Evolutionary conservation across 1,140 invertebrate genomes (phyloP).

Genomic region (Stegodyphus dumicola): DNA sequence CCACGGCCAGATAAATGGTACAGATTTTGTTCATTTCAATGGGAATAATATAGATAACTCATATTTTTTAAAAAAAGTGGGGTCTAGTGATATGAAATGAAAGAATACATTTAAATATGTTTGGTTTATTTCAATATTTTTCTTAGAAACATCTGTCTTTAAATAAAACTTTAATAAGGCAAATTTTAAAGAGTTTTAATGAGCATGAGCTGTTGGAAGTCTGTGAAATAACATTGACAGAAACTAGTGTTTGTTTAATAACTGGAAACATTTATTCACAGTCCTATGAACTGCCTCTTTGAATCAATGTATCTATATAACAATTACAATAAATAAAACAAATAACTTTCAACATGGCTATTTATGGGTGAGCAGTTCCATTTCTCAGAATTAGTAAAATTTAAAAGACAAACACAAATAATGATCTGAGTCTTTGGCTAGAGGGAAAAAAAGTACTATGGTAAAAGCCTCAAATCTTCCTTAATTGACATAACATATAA

Average conservation of each 20-base stretch:
- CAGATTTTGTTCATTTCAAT: too few relatives aligned
- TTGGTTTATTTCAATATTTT: too few relatives aligned
- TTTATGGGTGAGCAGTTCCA: slow-evolving; percentile 39
- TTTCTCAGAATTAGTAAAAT: slow-evolving; percentile 27
- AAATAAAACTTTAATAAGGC: too few relatives aligned
- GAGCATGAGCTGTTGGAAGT: background rate
- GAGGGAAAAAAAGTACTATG: slow-evolving; percentile 16
- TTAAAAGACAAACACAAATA: slow-evolving; percentile 20
- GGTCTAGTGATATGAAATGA: too few relatives aligned
- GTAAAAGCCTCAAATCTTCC: background rate
- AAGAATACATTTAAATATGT: too few relatives aligned
- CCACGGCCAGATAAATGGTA: too few relatives aligned
- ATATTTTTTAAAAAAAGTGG: too few relatives aligned
- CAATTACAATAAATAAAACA: slow-evolving; percentile 55
- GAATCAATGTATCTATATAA: slow-evolving; percentile 47
- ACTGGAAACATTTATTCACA: slow-evolving; percentile 55
- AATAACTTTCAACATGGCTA: slow-evolving; percentile 56
- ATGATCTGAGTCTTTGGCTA: slow-evolving; percentile 32
- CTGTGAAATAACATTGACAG: background rate
- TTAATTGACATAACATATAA: too few relatives aligned
- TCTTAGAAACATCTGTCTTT: too few relatives aligned
- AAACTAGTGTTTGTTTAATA: slow-evolving; percentile 17
- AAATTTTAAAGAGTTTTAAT: too few relatives aligned
- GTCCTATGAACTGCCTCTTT: slow-evolving; percentile 49
- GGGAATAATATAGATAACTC: too few relatives aligned